Evolutionary conservation across 2,888 invertebrate species (phyloP).

Genomic region (Meiosimyza decipiens): DNA sequence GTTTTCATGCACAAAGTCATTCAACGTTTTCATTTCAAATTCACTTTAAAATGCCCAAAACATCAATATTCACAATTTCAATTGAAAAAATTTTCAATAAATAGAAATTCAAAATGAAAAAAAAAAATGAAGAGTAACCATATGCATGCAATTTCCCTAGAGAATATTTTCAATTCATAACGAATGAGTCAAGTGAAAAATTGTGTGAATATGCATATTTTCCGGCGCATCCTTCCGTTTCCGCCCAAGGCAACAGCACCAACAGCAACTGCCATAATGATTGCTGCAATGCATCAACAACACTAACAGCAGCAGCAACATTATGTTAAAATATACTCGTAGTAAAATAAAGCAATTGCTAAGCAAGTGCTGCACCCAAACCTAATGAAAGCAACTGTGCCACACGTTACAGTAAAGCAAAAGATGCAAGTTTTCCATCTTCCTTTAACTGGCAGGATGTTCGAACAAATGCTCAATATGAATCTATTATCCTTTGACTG

Average conservation of each 20-base stretch:
- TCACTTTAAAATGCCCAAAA: no score
- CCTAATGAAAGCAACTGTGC: neutral
- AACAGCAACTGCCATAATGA: conserved; percentile 1
- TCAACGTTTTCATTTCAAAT: no score
- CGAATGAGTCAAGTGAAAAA: conserved; percentile 34
- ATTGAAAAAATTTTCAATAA: no score
- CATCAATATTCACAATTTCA: no score
- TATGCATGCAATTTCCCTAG: no score
- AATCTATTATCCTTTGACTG: conserved; percentile 20
- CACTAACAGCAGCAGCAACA: conserved; percentile 1
- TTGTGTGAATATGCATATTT: conserved; percentile 33
- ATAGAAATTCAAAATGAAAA: no score
- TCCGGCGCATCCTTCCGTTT: conserved; percentile 29
- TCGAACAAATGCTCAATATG: conserved; percentile 21
- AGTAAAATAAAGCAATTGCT: neutral
- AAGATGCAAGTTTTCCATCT: neutral
- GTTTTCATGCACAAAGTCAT: no score
- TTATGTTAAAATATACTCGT: neutral
- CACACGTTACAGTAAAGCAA: neutral
- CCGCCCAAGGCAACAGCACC: neutral
- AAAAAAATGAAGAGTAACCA: no score
- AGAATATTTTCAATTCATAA: neutral
- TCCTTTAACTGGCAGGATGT: conserved; percentile 9
- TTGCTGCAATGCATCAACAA: conserved; percentile 8
- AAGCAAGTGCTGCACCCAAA: conserved; percentile 20